Evolutionary conservation across 2,797 vertebrate genomes (phyloP), one percentile per base, ranked within the genome.

Genomic region (Cheracebus regulus): DNA sequence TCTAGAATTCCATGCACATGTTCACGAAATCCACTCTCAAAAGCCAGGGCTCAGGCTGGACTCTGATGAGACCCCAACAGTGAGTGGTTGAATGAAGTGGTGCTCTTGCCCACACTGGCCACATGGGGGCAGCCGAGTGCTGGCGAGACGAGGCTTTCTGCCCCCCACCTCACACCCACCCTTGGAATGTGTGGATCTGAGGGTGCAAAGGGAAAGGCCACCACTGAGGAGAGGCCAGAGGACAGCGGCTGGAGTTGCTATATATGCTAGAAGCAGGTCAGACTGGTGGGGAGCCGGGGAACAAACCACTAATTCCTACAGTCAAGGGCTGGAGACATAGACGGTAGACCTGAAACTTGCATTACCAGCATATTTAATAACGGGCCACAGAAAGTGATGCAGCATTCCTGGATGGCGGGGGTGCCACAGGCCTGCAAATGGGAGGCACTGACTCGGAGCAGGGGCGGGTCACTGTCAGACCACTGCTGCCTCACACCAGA

Each of bases 291-390:
- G 4, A 39, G 17, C 9, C 2, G 20, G n/a, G 36, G 28, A 48
- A 48, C 48, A 79, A 84, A 79, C 26, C 52, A 78, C 11, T 4
- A 72, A 84, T 30, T 81, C 84, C 64, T 67, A 89, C 76, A 79
- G 55, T 88, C 76, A 30, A 36, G 73, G 52, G n/a, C 95, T 86
- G 33, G 75, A 95, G 88, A 88, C 39, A 86, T 1, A 85, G 39
- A 55, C 44, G 36, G 15, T 9, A 33, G n/a, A n/a, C 39, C 20
- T 12, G 30, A 90, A 82, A 80, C 10, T 30, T 78, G 28, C 11
- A 73, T 93, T n/a, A 28, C 30, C 72, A n/a, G 44, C 2, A 19
- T 28, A 83, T 95, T 92, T 96, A 93, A 82, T 92, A 86, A 94
- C 46, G 81, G 93, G 90, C 36, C 80, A 55, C 15, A 58, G 58